Evolutionary conservation across 2,888 invertebrate species (phyloP), one percentile per base, ranked within the genome.

Genomic region (Globia sparganii): DNA sequence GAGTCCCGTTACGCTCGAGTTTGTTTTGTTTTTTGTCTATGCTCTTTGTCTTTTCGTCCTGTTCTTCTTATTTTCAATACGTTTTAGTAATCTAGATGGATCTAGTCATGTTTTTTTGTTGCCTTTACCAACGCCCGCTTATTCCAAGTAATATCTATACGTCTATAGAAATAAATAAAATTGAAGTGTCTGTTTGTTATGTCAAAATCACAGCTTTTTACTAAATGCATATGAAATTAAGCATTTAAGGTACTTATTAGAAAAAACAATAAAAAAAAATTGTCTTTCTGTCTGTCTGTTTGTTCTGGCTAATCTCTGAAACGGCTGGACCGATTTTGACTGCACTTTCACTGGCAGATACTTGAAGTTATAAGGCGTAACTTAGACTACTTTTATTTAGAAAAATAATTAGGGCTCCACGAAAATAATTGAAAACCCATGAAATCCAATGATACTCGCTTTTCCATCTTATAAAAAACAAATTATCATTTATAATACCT

Each of bases 1-100:
- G 31, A 37, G 71, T 81, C 65, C 86, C 86, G 86, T 86, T 82
- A 78, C 28, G 25, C n/a, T 28, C 15, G 49, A 72, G 46, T 76
- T 75, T 76, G 74, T 81, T 73, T 68, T 75, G 46, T 69, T 75
- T 80, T 82, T 80, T 68, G 59, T 65, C 5, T 25, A 21, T 59
- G 21, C 67, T 69, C 13, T 72, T 78, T 83, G 56, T 61, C 25
- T 70, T 72, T 83, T 59, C 46, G 73, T 70, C 13, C 34, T 73
- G 49, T 64, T 64, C 13, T 34, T 68, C 53, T 75, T 76, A 40
- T 72, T 70, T 69, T 64, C 4, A n/a, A 59, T 15, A n/a, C 21
- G n/a, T 11, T 66, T 59, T 49, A 5, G 11, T 49, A 11, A 66
- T 77, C 46, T 72, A 69, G 68, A 72, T 76, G 61, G n/a, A 53